Evolutionary conservation across 2,888 invertebrate genomes (phyloP), one percentile per base, ranked within the genome.

Genomic region (Latheticus oryzae): DNA sequence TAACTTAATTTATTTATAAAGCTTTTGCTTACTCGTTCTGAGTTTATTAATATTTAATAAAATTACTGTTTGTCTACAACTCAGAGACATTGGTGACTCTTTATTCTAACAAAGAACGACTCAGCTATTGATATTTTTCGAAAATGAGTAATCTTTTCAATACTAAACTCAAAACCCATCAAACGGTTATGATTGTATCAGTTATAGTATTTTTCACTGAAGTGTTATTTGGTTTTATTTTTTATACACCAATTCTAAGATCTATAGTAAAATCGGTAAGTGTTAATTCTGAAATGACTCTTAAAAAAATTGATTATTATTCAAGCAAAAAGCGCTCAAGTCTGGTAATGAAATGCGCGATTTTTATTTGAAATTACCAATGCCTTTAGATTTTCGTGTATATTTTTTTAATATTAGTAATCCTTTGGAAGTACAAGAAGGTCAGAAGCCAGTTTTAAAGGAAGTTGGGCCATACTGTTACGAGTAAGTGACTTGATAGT

Each of bases 361-460:
- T 16, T 82, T 88, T 76, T 93, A 91, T 91, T 78, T 84, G 43
- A 84, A 85, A 55, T 83, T 90, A 0, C 91, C 91, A 0, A 84
- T 90, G 58, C 82, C 88, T 0, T 67, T 91, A 12, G 86, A 88
- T 67, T 89, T 90, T 71, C 87, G 86, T 65, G 79, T 91, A n/a
- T 90, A 87, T 69, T 68, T 91, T 0, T 91, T 89, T 73, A 91
- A 92, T 72, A 83, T 90, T 26, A 90, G 90, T 5, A 92, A 92
- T 74, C 82, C 85, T 0, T 82, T 83, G 0, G 89, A 87, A 23
- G 83, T 90, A 0, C 79, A 82, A 40, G 80, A 83, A 7, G 91
- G 91, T 0, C 85, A 74, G 0, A 82, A 84, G 21, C 90, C 91
- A 0, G 84, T 84, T 15, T 72, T 92, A 0, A 81, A 87, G 64